A percentile compares a stretch with the other conserved stretches of the same genome.
Evolutionary conservation across 2,888 invertebrate species (phyloP).

Genomic region (Apamea anceps): DNA sequence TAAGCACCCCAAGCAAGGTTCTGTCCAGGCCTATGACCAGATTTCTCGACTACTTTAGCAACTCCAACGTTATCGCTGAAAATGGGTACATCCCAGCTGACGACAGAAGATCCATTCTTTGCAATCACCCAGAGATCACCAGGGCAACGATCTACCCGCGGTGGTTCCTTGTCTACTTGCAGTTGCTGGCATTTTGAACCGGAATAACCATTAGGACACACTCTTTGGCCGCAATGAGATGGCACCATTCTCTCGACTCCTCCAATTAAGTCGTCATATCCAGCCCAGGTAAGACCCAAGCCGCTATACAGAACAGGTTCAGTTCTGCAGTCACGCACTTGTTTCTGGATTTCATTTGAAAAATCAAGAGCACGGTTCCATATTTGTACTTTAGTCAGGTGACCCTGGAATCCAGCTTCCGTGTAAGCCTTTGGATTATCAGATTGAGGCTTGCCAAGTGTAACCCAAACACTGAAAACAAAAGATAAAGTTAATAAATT

Average conservation of each 20-base stretch:
- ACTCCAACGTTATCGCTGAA: conserved; percentile 97
- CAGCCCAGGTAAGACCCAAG: conserved; percentile 97
- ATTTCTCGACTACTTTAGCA: conserved; percentile 94
- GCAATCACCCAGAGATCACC: conserved; percentile 98
- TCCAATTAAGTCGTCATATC: conserved; percentile 96
- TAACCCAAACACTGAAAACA: conserved; percentile 95
- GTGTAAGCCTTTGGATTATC: conserved; percentile 95
- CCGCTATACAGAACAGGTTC: conserved; percentile 97
- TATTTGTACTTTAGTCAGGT: conserved; percentile 97
- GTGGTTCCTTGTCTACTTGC: conserved; percentile 96
- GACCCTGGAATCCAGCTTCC: conserved; percentile 98
- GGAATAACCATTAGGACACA: conserved; percentile 96
- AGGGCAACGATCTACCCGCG: conserved; percentile 96
- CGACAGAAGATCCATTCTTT: conserved; percentile 96
- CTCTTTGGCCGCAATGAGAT: conserved; percentile 97
- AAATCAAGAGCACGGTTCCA: conserved; percentile 98
- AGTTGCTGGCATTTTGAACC: conserved; percentile 96
- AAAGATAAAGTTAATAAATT: not conserved
- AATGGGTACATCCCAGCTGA: conserved; percentile 97
- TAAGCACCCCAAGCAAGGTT: conserved; percentile 97
- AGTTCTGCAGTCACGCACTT: conserved; percentile 97
- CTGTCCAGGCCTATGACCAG: conserved; percentile 96
- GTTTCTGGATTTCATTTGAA: conserved; percentile 97
- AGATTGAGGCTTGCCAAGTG: conserved; percentile 96
- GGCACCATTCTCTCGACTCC: conserved; percentile 98